A percentile compares a stretch with the other conserved stretches of the same genome.
Conservation (phyloP, 2,797 vertebrate species). For the Percopsis omiscomaycus region DNA sequence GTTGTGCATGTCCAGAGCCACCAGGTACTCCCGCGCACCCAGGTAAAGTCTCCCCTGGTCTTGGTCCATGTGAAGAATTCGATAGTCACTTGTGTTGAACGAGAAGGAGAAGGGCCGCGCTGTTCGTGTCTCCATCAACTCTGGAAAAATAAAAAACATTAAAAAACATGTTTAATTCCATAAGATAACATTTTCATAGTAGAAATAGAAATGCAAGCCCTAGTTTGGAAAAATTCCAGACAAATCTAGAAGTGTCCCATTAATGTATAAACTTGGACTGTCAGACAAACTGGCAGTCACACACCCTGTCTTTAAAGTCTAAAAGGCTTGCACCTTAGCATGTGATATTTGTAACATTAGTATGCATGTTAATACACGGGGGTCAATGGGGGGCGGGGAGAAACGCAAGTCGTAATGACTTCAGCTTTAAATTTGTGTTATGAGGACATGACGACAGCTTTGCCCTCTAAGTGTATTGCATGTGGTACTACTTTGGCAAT, state of each 20-base stretch:
- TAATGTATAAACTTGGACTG: too few species aligned
- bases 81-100: constrained; percentile 76
- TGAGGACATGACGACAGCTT: constrained; percentile 50
- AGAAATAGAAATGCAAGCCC: too few species aligned
- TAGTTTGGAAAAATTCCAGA: too few species aligned
- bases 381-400: constrained; percentile 3
- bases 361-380: background rate
- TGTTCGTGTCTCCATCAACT: constrained; percentile 71
- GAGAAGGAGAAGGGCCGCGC: constrained; percentile 72
- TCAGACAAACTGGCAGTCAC: too few species aligned
- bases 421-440: constrained; percentile 59
- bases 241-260: too few species aligned
- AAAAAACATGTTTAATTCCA: too few species aligned
- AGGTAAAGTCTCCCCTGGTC: constrained; percentile 77
- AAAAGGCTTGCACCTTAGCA: background rate
- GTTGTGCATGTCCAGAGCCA: constrained; percentile 76
- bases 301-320: background rate
- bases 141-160: constrained; percentile 34
- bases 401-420: constrained; percentile 35
- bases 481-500: constrained; percentile 16
- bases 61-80: constrained; percentile 75
- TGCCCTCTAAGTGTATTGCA: constrained; percentile 38
- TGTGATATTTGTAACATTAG: constrained; percentile 5
- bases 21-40: constrained; percentile 73
- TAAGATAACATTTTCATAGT: too few species aligned